Evolutionary conservation across 2,888 invertebrate species (phyloP).

Genomic region (Microctonus hyperodae): DNA sequence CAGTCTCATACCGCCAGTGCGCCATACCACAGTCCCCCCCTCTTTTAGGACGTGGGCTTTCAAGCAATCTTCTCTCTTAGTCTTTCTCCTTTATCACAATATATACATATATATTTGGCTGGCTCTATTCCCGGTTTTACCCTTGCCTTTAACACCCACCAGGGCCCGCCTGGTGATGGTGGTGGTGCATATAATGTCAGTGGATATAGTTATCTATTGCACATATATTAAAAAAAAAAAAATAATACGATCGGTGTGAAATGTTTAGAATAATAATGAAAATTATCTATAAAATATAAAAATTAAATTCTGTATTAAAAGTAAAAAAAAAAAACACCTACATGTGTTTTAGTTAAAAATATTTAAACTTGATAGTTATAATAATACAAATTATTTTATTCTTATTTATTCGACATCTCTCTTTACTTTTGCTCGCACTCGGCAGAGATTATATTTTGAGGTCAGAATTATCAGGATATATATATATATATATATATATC

Average conservation of each 20-base stretch:
- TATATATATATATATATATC: conserved; percentile 37
- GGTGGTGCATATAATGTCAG: neutral
- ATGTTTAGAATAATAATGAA: no score
- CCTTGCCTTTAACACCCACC: neutral
- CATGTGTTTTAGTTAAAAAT: no score
- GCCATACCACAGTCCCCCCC: conserved; percentile 37
- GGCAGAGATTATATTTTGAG: neutral
- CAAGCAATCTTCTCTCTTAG: conserved; percentile 37
- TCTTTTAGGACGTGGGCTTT: conserved; percentile 38
- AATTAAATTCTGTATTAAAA: no score
- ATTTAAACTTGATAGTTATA: neutral
- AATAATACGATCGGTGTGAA: no score
- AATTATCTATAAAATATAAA: neutral
- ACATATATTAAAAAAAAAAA: neutral
- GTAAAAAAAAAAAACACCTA: no score
- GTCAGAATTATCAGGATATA: neutral
- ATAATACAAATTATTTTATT: neutral
- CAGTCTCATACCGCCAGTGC: conserved; percentile 48
- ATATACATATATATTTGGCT: conserved; percentile 11
- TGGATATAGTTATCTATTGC: neutral
- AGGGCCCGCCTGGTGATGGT: neutral
- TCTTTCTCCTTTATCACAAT: conserved; percentile 5
- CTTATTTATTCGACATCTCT: neutral
- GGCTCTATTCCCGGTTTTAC: conserved; percentile 20
- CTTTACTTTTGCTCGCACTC: neutral